These are phyloP conservation scores for Laticauda colubrina DNA, from an alignment of 2,113 vertebrate species.

Conservation along the genomic window DNA sequence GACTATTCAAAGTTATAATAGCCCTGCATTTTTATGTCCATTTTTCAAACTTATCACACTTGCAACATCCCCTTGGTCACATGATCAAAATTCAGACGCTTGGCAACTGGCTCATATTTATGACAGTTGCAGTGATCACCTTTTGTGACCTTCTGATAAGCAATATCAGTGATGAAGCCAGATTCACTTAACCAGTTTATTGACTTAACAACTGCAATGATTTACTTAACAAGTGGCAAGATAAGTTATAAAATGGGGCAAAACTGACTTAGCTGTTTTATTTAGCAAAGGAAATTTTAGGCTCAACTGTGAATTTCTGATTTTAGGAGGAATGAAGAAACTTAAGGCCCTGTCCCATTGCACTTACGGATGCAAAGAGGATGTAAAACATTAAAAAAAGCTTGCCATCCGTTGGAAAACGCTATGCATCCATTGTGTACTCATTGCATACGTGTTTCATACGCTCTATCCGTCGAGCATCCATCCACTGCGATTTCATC, in stretches of 20 bases:
- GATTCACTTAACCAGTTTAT: not conserved
- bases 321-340: not conserved
- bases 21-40: not conserved
- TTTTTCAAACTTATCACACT: not conserved
- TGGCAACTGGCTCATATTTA: not conserved
- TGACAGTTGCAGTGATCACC: not conserved
- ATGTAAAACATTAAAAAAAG: no score
- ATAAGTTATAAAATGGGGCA: not conserved
- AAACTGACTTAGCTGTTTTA: not conserved
- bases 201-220: not conserved
- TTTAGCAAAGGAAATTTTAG: not conserved
- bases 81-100: not conserved
- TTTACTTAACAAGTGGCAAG: not conserved
- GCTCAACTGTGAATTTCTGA: not conserved
- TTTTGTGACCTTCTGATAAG: not conserved
- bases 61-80: not conserved
- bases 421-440: no score
- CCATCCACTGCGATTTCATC: no score
- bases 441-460: no score
- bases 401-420: no score
- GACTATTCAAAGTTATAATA: not conserved
- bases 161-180: not conserved
- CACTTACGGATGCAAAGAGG: no score
- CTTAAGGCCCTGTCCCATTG: no score
- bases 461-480: no score